Conservation (phyloP, 2,113 vertebrate species). For the Oreotrochilus melanogaster region DNA sequence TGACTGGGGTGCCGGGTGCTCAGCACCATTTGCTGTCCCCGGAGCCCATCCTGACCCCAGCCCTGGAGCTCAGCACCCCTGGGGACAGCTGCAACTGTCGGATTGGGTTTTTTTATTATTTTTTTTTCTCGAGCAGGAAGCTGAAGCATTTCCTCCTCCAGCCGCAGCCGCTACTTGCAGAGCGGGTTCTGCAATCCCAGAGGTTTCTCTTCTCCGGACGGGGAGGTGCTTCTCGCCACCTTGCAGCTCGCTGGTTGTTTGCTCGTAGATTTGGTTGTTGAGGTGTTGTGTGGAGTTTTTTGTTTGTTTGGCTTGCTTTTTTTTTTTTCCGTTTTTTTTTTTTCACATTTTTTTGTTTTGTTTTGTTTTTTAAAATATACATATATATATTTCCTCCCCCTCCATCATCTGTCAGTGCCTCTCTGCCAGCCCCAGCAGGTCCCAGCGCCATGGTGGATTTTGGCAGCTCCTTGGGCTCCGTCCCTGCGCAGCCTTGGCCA, state of each 20-base stretch:
- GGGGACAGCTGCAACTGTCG: not conserved
- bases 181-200: constrained; percentile 45
- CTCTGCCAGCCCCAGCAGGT: not conserved
- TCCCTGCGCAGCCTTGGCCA: not conserved
- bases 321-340: too few relatives aligned
- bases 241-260: not conserved
- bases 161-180: not conserved
- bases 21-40: rapidly evolving
- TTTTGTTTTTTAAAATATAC: too few relatives aligned
- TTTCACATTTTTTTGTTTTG: not conserved
- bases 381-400: too few relatives aligned
- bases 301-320: too few relatives aligned
- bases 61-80: not conserved
- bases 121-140: constrained; percentile 25
- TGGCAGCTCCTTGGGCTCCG: not conserved
- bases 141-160: constrained; percentile 54
- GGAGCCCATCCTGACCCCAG: rapidly evolving
- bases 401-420: not conserved
- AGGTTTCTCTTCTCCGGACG: not conserved
- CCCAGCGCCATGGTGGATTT: not conserved
- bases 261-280: not conserved
- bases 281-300: too few relatives aligned
- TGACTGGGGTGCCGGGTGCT: rapidly evolving
- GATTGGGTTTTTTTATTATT: not conserved
- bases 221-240: constrained; percentile 8